Base-by-base conservation (phyloP, 2,888 invertebrate species). In the Lepas anatifera region DNA sequence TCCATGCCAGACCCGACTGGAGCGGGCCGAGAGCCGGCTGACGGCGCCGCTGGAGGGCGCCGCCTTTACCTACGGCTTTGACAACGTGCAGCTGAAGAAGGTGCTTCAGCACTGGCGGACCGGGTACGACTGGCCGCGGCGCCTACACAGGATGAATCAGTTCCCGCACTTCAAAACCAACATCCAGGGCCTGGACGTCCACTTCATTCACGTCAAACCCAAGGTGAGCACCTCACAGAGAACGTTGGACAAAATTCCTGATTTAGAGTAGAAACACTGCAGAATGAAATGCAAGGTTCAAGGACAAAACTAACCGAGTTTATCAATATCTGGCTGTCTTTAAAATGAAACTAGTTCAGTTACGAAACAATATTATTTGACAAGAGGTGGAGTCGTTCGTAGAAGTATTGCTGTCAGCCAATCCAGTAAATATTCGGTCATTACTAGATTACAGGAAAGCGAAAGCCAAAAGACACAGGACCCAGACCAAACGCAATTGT, bases 21-120 rank as follows among this genome's bases (percentile, higher is more conserved):
- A 8, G 8, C 29, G 29, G 32, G 58, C 58, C 6, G 58, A 58
- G 58, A 35, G 22, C 29, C 69, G 73, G 16, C 64, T 72, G 6
- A 71, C 75, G 27, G 77, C 78, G 8, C 77, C 80, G 0, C 69
- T 81, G 72, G 77, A 79, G 72, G 85, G 84, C 67, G 80, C 83
- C 0, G 85, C 85, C 10, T 94, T 92, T 79, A 84, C 87, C 71
- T 93, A 93, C 76, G 95, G 95, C 3, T 87, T 94, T 77, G 89
- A 91, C 76, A 81, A 87, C 0, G 82, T 86, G 50, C 86, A 86
- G 73, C 79, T 93, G 7, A 81, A 84, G 18, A 83, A 84, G 73
- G 82, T 94, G 11, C 78, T 90, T 0, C 84, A 88, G 64, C 89
- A 89, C 78, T 96, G 96, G 96, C 73, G 74, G 50, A 84, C 84